These are phyloP conservation scores for Oncorhynchus keta DNA, from an alignment of 2,113 vertebrate species.

Conservation along the genomic window DNA sequence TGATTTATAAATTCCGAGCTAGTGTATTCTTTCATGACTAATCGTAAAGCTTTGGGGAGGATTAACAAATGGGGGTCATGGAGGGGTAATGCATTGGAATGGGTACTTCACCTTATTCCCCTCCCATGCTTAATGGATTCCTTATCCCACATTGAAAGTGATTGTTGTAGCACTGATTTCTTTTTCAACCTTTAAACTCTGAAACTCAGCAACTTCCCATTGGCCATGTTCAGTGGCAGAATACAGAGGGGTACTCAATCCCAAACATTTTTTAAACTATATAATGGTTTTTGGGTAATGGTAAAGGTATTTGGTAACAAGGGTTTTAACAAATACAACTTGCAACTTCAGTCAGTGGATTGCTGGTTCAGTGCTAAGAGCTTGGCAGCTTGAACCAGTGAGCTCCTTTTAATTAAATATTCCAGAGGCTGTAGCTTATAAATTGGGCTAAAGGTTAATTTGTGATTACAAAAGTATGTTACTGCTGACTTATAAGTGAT, in stretches of 20 bases:
- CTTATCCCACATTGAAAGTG: not conserved
- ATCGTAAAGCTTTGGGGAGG: too few species aligned
- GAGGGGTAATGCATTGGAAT: not conserved
- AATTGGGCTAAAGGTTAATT: not conserved
- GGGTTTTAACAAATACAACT: not conserved
- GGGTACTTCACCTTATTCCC: not conserved
- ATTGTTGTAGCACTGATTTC: not conserved
- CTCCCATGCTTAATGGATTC: not conserved
- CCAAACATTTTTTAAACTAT: too few species aligned
- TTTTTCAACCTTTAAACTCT: not conserved
- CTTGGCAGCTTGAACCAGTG: not conserved
- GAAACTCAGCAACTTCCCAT: not conserved
- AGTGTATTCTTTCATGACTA: too few species aligned
- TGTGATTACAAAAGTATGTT: slow-evolving; percentile 9
- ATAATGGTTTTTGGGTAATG: not conserved
- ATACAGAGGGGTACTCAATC: not conserved
- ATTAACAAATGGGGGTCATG: not conserved
- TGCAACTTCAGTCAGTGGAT: not conserved
- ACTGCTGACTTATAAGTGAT: not conserved
- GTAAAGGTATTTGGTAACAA: too few species aligned
- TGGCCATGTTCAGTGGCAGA: not conserved
- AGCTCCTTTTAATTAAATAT: slow-evolving; percentile 4
- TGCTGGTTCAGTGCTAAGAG: not conserved
- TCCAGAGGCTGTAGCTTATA: not conserved
- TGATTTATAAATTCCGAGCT: too few species aligned